These are phyloP conservation scores for Dynastes grantii DNA, from an alignment of 2,888 invertebrate species.

Conservation along the genomic window DNA sequence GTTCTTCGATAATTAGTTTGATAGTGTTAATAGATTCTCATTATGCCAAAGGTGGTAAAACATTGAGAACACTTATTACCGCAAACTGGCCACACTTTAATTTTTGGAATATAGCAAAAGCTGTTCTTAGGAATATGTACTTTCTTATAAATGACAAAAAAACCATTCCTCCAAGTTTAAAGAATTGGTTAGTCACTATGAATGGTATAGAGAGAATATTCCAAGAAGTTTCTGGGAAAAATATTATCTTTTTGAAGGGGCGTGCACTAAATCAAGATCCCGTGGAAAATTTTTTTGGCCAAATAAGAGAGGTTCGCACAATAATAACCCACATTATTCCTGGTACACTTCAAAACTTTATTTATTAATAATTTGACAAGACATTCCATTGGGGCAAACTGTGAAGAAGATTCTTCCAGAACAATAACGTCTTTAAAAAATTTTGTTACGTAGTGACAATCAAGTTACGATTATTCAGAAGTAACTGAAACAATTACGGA, in stretches of 20 bases:
- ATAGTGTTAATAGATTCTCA: neutral
- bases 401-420: slow-evolving; percentile 46
- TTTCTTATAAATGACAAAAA: neutral
- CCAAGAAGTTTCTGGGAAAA: neutral
- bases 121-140: slow-evolving; percentile 7
- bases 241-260: slow-evolving; percentile 5
- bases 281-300: slow-evolving; percentile 56
- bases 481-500: too few species aligned
- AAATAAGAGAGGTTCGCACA: slow-evolving; percentile 50
- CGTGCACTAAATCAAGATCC: slow-evolving; percentile 53
- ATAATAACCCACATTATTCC: slow-evolving; percentile 52
- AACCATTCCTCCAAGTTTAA: neutral
- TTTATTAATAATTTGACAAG: slow-evolving; percentile 50
- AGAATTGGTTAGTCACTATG: slow-evolving; percentile 10
- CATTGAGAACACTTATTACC: slow-evolving; percentile 1
- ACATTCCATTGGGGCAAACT: slow-evolving; percentile 53
- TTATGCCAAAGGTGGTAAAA: neutral
- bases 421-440: neutral
- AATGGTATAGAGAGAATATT: neutral
- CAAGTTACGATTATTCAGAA: too few species aligned
- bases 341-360: slow-evolving; percentile 12
- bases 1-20: slow-evolving; percentile 7
- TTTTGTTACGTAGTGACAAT: neutral
- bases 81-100: neutral
- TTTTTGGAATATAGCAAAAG: neutral